Conservation (phyloP, 1,140 invertebrate species). For the Cyclargus thomasi region DNA sequence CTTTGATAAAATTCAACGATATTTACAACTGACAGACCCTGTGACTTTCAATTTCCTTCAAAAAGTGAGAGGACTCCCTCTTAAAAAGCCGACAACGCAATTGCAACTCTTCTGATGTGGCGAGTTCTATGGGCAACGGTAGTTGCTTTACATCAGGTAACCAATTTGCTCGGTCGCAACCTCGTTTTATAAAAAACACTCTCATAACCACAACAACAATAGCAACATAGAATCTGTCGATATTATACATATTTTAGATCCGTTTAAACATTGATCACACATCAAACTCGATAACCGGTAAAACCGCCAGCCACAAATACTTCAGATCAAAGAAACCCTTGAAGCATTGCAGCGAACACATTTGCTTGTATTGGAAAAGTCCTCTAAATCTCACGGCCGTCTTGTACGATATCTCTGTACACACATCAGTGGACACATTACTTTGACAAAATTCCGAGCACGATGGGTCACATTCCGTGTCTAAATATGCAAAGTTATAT, state of each 20-base stretch:
- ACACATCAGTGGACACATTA: slow-evolving; percentile 37
- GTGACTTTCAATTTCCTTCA: not conserved
- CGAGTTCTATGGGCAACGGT: too few species aligned
- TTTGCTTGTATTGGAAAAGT: slow-evolving; percentile 11
- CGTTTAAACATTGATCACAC: not conserved
- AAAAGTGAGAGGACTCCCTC: too few species aligned
- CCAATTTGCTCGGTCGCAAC: too few species aligned
- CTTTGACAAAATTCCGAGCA: slow-evolving; percentile 60
- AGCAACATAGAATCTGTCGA: too few species aligned
- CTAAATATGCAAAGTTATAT: slow-evolving; percentile 61
- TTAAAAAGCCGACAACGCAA: too few species aligned
- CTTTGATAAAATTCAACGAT: slow-evolving; percentile 57
- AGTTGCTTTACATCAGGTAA: too few species aligned
- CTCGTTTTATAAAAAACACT: too few species aligned
- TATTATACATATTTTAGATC: too few species aligned
- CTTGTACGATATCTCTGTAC: slow-evolving; percentile 40
- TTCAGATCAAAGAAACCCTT: not conserved
- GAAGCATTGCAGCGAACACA: not conserved
- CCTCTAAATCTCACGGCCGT: slow-evolving; percentile 18
- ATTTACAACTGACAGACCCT: slow-evolving; percentile 32
- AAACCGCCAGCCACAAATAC: not conserved
- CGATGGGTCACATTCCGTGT: slow-evolving; percentile 50
- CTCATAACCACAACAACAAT: too few species aligned
- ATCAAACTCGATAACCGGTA: not conserved
- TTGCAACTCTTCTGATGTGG: too few species aligned